Evolutionary conservation across 2,888 invertebrate genomes (phyloP), one percentile per base, ranked within the genome.

Genomic region (Polydrusus cervinus): DNA sequence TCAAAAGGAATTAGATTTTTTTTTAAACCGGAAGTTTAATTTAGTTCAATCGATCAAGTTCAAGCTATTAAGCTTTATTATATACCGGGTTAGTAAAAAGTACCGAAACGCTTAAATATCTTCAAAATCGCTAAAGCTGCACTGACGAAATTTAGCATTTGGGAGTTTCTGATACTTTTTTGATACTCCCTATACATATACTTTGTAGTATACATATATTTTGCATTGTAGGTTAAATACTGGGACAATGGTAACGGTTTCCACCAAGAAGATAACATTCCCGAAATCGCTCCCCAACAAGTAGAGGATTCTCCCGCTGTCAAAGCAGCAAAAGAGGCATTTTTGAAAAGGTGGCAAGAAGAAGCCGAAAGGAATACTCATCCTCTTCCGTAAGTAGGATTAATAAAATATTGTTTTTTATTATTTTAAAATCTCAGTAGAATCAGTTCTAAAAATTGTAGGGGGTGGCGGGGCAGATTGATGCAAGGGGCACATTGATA

Each of bases 171-270:
- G n/a, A n/a, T n/a, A n/a, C n/a, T n/a, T n/a, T n/a, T n/a, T n/a
- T n/a, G 34, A 8, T 34, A 8, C 34, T 34, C 10, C 34, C 20
- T 25, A 45, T 67, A n/a, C n/a, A n/a, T n/a, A n/a, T n/a, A n/a
- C n/a, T n/a, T n/a, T n/a, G n/a, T n/a, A n/a, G n/a, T n/a, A n/a
- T 11, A 55, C 66, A 25, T 11, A 60, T 11, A 16, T 51, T 40
- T 30, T 16, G 13, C 13, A 9, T 34, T 64, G 30, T 76, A 92
- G 91, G 92, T 92, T 2, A 89, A 91, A 77, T 94, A 94, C 85
- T 93, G 92, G 90, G 93, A 93, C 74, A 93, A 93, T 83, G 90
- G 91, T 78, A 89, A 90, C 78, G 94, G 94, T n/a, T 94, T 94
- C 89, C 94, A 94, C 87, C 93, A 94, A 78, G 91, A 92, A 74